Base-by-base conservation (phyloP, 2,888 invertebrate genomes). In the Callyntrura sp. region DNA sequence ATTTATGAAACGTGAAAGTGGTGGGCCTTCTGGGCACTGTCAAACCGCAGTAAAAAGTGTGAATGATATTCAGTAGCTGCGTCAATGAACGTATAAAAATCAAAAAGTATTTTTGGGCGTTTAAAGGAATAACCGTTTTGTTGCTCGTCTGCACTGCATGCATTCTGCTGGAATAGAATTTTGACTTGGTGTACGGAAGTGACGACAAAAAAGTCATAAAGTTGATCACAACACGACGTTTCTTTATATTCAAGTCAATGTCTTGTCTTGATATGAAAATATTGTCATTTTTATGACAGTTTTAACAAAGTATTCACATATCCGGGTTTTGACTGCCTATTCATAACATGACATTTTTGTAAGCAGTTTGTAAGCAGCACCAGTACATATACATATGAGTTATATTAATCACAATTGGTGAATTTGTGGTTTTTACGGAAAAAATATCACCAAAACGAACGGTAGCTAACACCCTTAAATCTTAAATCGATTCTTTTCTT, bases 251-350 rank as follows among this genome's bases (percentile, higher is more conserved):
- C 2, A 35, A 35, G 35, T 35, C 35, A 35, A 35, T 35, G 35
- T 35, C 35, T 35, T 35, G 17, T 14, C 57, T 51, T 35, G n/a
- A n/a, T 51, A 51, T 14, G 17, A 57, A 57, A 57, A 17, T 14
- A 20, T 57, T 57, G 17, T 57, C 17, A 57, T 20, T 57, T n/a
- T 57, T 57, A 57, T 17, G 57, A 57, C 17, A 57, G 5, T 17
- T 51, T 51, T 51, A 51, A 51, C 51, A 51, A 51, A 51, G 51
- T 12, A n/a, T 51, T 51, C 4, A 68, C 17, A 68, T 68, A 68
- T 68, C 68, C 68, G 68, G 68, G 68, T 68, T 68, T 43, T 35
- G 35, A 35, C 35, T 20, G n/a, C 17, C 14, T 6, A 17, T 57
- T 57, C 17, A 57, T 57, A n/a, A 57, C 6, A 17, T 57, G 57